These are phyloP conservation scores for Euborellia annulipes DNA, from an alignment of 1,140 invertebrate species.

Conservation along the genomic window DNA sequence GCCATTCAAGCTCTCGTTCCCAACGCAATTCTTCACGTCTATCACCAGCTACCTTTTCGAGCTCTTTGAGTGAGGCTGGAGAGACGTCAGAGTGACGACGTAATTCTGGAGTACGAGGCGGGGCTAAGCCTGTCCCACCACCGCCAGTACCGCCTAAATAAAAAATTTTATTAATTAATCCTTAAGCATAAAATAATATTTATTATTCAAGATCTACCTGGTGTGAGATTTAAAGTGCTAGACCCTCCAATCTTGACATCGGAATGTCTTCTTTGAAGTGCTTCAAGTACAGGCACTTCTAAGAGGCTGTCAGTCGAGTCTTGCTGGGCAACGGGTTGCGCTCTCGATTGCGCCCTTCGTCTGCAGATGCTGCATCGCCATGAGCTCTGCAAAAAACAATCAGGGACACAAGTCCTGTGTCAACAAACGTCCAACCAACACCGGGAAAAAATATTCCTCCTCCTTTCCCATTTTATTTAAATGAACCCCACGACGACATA, in stretches of 20 bases:
- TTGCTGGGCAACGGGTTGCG: conserved; percentile 44
- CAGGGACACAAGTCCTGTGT: too few species aligned
- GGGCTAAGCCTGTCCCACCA: conserved; percentile 42
- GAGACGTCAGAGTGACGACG: conserved; percentile 68
- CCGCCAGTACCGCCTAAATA: conserved; percentile 19
- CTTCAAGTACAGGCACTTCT: conserved; percentile 58
- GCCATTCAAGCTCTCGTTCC: conserved; percentile 32
- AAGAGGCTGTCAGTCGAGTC: conserved; percentile 64
- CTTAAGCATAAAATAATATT: too few species aligned
- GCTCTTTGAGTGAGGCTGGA: conserved; percentile 62
- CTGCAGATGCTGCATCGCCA: conserved; percentile 69
- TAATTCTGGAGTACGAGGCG: conserved; percentile 59
- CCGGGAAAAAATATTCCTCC: too few species aligned
- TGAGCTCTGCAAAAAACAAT: conserved; percentile 44
- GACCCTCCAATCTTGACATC: conserved; percentile 50
- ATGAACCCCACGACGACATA: too few species aligned
- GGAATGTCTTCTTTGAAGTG: conserved; percentile 56
- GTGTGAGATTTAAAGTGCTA: conserved; percentile 23
- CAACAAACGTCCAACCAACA: too few species aligned
- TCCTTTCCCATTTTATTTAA: too few species aligned
- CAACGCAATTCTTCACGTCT: conserved; percentile 30
- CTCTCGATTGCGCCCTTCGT: conserved; percentile 55
- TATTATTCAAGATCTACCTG: too few species aligned
- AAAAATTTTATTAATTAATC: too few species aligned
- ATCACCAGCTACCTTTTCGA: conserved; percentile 57